Percentiles rank a stretch among this genome's conserved stretches.
phyloP scores from a whole-genome alignment of 2,888 invertebrate species.

The Cosmopolites sordidus region DNA sequence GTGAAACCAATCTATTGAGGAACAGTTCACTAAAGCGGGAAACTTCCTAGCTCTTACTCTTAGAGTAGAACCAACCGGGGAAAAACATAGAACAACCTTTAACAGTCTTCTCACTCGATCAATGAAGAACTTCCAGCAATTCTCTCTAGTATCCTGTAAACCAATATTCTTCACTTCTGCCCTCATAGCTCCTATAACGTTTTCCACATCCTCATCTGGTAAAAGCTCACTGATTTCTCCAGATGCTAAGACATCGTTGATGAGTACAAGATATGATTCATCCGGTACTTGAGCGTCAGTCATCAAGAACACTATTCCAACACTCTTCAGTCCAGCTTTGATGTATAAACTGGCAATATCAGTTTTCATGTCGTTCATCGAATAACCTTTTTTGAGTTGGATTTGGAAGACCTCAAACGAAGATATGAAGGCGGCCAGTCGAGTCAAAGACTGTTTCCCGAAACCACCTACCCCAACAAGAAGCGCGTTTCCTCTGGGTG shows the following conservation, averaged over 20 bases:
- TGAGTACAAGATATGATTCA: conserved; percentile 84
- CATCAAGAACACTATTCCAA: conserved; percentile 80
- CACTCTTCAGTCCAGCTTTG: conserved; percentile 81
- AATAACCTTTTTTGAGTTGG: conserved; percentile 85
- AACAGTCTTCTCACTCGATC: conserved; percentile 77
- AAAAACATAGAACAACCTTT: conserved; percentile 83
- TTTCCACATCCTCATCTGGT: conserved; percentile 86
- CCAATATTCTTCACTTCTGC: conserved; percentile 80
- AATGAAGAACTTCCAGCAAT: conserved; percentile 94
- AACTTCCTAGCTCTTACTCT: conserved; percentile 86
- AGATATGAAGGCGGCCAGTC: conserved; percentile 86
- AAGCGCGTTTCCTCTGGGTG: conserved; percentile 86
- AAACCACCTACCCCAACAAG: conserved; percentile 93
- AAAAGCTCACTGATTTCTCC: conserved; percentile 91
- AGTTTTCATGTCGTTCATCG: conserved; percentile 72
- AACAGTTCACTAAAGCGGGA: conserved; percentile 89
- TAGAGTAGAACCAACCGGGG: conserved; percentile 87
- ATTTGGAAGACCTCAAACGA: conserved; percentile 90
- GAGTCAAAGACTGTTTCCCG: conserved; percentile 87
- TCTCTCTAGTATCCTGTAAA: conserved; percentile 79
- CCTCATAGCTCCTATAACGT: conserved; percentile 71
- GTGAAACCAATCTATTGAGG: conserved; percentile 94
- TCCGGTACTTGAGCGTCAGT: conserved; percentile 91
- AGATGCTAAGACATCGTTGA: conserved; percentile 90
- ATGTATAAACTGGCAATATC: conserved; percentile 73